Evolutionary conservation across 2,797 vertebrate species (phyloP).

Genomic region (Ctenochaetus hawaiiensis): DNA sequence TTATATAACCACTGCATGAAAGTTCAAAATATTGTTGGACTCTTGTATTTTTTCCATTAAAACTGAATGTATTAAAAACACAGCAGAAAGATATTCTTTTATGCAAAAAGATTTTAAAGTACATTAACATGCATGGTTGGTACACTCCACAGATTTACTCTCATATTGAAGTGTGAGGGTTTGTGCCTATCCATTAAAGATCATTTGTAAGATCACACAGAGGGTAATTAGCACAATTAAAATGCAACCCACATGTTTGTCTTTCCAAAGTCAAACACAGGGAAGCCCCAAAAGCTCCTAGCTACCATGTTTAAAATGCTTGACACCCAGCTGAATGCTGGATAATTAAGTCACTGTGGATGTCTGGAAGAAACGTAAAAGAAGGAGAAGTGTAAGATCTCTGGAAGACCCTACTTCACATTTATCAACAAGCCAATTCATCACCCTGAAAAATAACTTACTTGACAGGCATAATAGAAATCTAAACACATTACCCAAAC

Average conservation of each 20-base stretch:
- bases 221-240: slow-evolving; percentile 1
- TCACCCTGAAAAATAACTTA: background rate
- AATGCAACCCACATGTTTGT: slow-evolving; percentile 12
- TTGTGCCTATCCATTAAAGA: background rate
- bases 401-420: background rate
- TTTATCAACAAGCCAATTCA: background rate
- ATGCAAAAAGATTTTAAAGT: background rate
- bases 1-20: background rate
- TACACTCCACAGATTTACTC: background rate
- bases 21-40: background rate
- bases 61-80: background rate
- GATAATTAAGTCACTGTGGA: slow-evolving; percentile 28
- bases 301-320: slow-evolving; percentile 17
- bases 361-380: slow-evolving; percentile 12
- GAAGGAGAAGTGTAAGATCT: slow-evolving; percentile 4
- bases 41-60: background rate
- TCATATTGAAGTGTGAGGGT: background rate
- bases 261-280: slow-evolving; percentile 4
- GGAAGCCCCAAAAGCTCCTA: slow-evolving; percentile 25
- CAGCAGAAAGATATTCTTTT: background rate
- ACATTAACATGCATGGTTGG: background rate
- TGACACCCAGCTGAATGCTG: slow-evolving; percentile 14
- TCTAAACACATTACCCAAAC: background rate
- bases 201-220: background rate
- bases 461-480: background rate